Evolutionary conservation across 2,888 invertebrate species (phyloP).

Genomic region (Sphaerophoria rueppellii): DNA sequence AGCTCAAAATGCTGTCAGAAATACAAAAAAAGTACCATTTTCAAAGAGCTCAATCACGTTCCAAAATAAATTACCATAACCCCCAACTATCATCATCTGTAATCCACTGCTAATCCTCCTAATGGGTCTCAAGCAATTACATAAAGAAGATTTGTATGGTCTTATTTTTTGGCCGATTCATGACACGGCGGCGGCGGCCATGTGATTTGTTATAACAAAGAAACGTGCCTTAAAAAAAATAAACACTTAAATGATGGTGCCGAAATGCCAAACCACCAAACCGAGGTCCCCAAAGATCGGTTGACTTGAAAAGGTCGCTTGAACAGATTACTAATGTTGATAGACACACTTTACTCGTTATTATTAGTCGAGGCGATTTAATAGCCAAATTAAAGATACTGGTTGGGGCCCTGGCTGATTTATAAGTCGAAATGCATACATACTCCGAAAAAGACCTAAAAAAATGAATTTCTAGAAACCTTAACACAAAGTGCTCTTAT

Average conservation of each 20-base stretch:
- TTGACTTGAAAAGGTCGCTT: conserved; percentile 63
- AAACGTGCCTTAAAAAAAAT: conserved; percentile 16
- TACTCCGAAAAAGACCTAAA: conserved; percentile 42
- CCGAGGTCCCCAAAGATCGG: conserved; percentile 50
- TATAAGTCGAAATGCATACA: conserved; percentile 62
- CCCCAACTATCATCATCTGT: conserved; percentile 25
- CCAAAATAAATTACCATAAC: conserved; percentile 52
- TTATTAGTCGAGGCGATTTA: conserved; percentile 29
- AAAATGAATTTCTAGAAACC: conserved; percentile 19
- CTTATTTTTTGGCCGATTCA: conserved; percentile 47
- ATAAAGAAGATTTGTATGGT: conserved; percentile 58
- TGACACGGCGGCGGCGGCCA: conserved; percentile 18
- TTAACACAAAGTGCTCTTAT: conserved; percentile 55
- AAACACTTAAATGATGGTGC: conserved; percentile 17
- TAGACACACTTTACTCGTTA: conserved; percentile 6
- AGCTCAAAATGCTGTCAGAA: conserved; percentile 28
- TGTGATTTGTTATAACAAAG: conserved; percentile 52
- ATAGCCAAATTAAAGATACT: conserved; percentile 41
- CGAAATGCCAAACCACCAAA: conserved; percentile 51
- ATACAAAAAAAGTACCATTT: conserved; percentile 49
- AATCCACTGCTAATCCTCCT: conserved; percentile 27
- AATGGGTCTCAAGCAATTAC: conserved; percentile 34
- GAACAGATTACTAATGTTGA: conserved; percentile 61
- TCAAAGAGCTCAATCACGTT: conserved; percentile 62
- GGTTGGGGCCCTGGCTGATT: conserved; percentile 41